These are phyloP conservation scores for Psittacula echo DNA, from an alignment of 2,797 vertebrate species.

Conservation along the genomic window DNA sequence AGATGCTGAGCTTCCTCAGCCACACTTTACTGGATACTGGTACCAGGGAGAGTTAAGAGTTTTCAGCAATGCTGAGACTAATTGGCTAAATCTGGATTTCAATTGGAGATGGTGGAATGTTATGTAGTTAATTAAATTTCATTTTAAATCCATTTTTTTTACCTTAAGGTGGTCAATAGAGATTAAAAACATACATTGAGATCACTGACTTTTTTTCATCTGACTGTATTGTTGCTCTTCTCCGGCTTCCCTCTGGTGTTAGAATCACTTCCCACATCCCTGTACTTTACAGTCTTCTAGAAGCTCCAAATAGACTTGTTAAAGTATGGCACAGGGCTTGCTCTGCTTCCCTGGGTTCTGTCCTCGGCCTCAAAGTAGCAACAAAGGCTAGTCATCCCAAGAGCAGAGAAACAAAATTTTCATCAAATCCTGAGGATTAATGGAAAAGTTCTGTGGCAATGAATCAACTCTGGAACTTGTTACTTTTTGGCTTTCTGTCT, in stretches of 20 bases:
- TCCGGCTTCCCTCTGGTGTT: constrained; percentile 21
- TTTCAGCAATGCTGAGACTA: neutral
- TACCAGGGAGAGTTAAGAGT: neutral
- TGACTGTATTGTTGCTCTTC: neutral
- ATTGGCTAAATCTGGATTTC: neutral
- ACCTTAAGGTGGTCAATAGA: neutral
- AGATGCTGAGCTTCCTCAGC: neutral
- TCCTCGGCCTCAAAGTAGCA: neutral
- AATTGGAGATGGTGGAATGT: neutral
- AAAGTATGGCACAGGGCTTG: neutral
- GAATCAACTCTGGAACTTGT: neutral
- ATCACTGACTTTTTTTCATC: neutral
- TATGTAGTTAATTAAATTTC: neutral
- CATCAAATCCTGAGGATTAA: neutral
- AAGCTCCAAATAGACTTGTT: constrained; percentile 40
- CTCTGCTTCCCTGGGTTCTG: constrained; percentile 4
- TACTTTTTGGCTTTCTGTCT: neutral
- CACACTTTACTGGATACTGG: neutral
- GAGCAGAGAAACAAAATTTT: neutral
- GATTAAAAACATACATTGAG: neutral
- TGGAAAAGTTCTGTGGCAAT: neutral
- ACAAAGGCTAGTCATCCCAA: neutral
- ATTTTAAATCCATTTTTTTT: neutral
- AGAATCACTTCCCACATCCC: constrained; percentile 48
- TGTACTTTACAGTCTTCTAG: constrained; percentile 23